Conservation (phyloP, 1,140 invertebrate species). For the Achatina immaculata region DNA sequence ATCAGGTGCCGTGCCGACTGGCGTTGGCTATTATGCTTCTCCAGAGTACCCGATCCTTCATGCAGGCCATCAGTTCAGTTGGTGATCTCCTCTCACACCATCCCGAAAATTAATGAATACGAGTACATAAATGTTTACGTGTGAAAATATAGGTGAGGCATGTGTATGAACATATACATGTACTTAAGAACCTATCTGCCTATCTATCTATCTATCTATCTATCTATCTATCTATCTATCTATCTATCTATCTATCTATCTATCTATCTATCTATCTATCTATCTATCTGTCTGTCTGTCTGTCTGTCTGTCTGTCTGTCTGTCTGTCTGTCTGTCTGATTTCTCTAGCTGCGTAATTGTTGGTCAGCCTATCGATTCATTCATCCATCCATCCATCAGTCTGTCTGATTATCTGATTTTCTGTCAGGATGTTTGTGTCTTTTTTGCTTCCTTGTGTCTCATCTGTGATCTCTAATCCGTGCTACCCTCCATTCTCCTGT, state of each 20-base stretch:
- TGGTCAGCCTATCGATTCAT: neutral
- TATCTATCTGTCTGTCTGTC: neutral
- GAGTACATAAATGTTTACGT: no score
- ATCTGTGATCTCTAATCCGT: neutral
- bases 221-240: neutral
- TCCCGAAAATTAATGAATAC: no score
- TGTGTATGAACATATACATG: no score
- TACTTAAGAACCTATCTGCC: neutral
- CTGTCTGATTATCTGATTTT: neutral
- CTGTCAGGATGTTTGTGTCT: no score
- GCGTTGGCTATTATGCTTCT: no score
- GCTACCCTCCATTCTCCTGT: neutral
- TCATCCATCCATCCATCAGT: neutral
- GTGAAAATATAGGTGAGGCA: no score
- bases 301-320: neutral
- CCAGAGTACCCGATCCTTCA: no score
- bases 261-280: neutral
- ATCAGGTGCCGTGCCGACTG: no score
- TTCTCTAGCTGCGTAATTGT: neutral
- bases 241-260: neutral
- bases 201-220: neutral
- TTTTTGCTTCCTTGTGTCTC: neutral
- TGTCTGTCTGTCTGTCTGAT: neutral
- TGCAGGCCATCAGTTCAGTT: no score
- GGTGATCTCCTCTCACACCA: no score